Percentiles rank a stretch among this genome's conserved stretches.
These are phyloP conservation scores for Calcarius ornatus DNA, from an alignment of 2,113 vertebrate species.

Conservation along the genomic window DNA sequence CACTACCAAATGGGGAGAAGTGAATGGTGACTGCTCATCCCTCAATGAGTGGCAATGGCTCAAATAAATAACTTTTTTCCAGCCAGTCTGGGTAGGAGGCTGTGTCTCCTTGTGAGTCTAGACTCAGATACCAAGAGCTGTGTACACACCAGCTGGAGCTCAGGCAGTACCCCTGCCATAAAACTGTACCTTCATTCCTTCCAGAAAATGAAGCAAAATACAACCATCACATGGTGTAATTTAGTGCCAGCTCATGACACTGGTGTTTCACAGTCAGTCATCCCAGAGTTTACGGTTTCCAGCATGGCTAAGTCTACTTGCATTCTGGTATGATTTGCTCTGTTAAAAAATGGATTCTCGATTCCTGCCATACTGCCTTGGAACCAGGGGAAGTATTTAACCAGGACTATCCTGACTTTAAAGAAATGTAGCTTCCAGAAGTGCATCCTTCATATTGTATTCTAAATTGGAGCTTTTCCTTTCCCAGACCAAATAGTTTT, in stretches of 20 bases:
- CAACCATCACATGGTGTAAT: accelerated
- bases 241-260: not conserved
- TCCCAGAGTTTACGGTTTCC: not conserved
- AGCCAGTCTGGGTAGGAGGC: not conserved
- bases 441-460: not conserved
- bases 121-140: not conserved
- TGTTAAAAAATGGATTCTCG: not conserved
- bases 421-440: not conserved
- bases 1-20: not conserved
- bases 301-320: not conserved
- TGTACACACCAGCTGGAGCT: not conserved
- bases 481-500: not conserved
- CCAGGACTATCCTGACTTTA: not conserved
- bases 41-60: not conserved
- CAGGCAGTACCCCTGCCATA: not conserved
- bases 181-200: not conserved
- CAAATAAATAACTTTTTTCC: not conserved
- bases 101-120: slow-evolving; percentile 1
- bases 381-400: not conserved
- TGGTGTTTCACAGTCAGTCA: not conserved
- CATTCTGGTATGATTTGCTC: not conserved
- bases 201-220: not conserved
- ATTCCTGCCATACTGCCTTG: not conserved
- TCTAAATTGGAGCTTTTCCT: not conserved
- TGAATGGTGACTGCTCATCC: not conserved